phyloP scores from a whole-genome alignment of 2,797 vertebrate genomes.

The Phyllotis vaccarum region DNA sequence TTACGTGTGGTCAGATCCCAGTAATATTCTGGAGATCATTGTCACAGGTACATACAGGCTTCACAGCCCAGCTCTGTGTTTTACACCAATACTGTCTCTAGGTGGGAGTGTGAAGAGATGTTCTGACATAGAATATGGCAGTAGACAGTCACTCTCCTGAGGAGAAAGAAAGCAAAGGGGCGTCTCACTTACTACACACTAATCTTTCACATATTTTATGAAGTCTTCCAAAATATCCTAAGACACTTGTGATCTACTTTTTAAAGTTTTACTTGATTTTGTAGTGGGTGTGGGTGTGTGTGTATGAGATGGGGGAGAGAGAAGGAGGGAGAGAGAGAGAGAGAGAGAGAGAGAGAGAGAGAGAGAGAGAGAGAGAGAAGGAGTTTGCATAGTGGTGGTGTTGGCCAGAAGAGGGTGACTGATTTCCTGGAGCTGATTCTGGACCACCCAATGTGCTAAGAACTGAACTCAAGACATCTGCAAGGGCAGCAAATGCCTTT shows the following conservation, averaged over 20 bases:
- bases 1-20: slow-evolving; percentile 44
- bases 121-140: not conserved
- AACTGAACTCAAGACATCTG: too few relatives aligned
- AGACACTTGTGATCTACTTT: not conserved
- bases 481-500: not conserved
- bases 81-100: too few relatives aligned
- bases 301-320: too few relatives aligned
- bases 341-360: too few relatives aligned
- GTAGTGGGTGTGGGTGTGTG: not conserved
- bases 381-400: not conserved
- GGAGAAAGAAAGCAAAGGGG: not conserved
- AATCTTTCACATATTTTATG: not conserved
- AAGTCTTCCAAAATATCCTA: not conserved
- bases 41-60: slow-evolving; percentile 40
- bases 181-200: not conserved
- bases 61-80: not conserved
- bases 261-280: not conserved
- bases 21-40: slow-evolving; percentile 16
- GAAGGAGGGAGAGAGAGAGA: too few relatives aligned
- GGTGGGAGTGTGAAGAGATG: not conserved
- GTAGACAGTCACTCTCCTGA: not conserved
- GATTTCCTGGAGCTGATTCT: not conserved
- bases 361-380: too few relatives aligned
- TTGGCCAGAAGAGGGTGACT: not conserved
- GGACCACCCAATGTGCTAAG: not conserved